Evolutionary conservation across 2,888 invertebrate species (phyloP).

Genomic region (Drosophila ustulata): DNA sequence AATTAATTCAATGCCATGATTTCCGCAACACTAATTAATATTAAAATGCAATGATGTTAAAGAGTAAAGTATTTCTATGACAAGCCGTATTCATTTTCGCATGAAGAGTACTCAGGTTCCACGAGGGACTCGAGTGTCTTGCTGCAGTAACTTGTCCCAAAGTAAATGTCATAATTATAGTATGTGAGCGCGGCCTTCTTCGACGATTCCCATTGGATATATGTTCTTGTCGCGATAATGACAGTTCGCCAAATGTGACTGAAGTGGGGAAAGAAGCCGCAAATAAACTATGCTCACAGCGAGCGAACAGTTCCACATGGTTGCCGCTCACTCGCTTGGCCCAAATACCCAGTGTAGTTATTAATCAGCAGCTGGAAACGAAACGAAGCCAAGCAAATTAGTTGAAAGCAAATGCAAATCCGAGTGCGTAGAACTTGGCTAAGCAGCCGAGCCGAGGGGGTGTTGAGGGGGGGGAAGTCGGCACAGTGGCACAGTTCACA

Average conservation of each 20-base stretch:
- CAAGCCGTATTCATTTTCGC: too few species aligned
- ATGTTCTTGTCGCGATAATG: not conserved
- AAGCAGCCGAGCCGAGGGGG: conserved; percentile 1
- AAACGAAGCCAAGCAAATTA: conserved; percentile 69
- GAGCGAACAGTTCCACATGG: conserved; percentile 27
- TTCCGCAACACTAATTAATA: not conserved
- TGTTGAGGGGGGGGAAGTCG: not conserved
- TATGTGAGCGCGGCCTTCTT: conserved; percentile 9
- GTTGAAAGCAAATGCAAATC: conserved; percentile 71
- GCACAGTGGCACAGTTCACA: conserved; percentile 58
- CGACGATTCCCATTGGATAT: conserved; percentile 16
- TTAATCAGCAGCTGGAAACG: conserved; percentile 62
- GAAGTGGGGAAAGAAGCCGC: not conserved
- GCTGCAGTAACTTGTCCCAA: not conserved
- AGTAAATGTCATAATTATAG: conserved; percentile 16
- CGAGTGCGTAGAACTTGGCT: conserved; percentile 16
- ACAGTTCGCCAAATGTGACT: conserved; percentile 16
- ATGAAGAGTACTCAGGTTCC: not conserved
- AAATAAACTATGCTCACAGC: conserved; percentile 10
- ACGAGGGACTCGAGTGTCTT: not conserved
- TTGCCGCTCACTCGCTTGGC: conserved; percentile 52
- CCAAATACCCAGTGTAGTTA: conserved; percentile 64
- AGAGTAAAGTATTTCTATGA: too few species aligned
- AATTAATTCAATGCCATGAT: too few species aligned
- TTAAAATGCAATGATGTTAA: too few species aligned